Conservation (phyloP, 2,888 invertebrate species). For the Mesoligia furuncula region DNA sequence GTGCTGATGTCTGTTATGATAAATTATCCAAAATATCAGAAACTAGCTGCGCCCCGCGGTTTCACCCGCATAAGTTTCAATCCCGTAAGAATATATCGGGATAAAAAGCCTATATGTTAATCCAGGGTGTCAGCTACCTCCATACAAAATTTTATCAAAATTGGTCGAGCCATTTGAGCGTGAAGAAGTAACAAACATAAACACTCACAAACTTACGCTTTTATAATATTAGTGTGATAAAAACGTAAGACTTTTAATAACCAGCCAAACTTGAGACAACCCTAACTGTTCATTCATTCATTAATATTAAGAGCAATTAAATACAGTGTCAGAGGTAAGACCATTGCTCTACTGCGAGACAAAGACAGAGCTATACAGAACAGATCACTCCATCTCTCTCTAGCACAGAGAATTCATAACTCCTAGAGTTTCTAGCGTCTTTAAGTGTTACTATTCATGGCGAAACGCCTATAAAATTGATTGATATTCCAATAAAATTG, state of each 20-base stretch:
- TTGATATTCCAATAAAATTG: slow-evolving; percentile 67
- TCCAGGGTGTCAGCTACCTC: no score
- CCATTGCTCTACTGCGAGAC: slow-evolving; percentile 21
- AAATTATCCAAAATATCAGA: no score
- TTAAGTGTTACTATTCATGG: slow-evolving; percentile 54
- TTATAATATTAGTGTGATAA: no score
- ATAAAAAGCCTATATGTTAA: no score
- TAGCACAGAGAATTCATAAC: slow-evolving; percentile 41
- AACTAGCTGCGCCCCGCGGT: no score
- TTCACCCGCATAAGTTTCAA: no score
- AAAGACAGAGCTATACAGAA: slow-evolving; percentile 22
- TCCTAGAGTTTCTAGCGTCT: slow-evolving; percentile 38
- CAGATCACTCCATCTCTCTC: slow-evolving; percentile 39
- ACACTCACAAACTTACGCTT: no score
- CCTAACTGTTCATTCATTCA: slow-evolving; percentile 43
- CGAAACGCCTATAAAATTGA: slow-evolving; percentile 63
- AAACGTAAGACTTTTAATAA: not conserved
- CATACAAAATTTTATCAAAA: no score
- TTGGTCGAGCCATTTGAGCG: no score
- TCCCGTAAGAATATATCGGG: no score
- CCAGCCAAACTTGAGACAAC: not conserved
- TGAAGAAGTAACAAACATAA: no score
- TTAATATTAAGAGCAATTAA: slow-evolving; percentile 61
- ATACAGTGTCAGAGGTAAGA: slow-evolving; percentile 45
- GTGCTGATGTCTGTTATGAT: no score